phyloP scores from a whole-genome alignment of 1,140 invertebrate species.

The Drosophila persimilis region DNA sequence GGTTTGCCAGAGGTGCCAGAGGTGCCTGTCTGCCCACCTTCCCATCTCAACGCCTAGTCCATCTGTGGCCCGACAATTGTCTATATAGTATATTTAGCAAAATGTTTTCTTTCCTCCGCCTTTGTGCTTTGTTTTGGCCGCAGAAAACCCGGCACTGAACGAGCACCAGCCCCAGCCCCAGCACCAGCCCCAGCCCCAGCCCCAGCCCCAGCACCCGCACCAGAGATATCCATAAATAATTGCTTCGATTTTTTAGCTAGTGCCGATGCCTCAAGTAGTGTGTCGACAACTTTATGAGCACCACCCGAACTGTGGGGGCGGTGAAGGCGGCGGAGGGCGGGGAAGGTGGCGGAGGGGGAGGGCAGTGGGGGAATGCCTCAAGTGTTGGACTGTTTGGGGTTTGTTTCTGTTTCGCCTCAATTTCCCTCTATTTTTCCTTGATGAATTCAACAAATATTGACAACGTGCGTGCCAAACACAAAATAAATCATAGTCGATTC shows the following conservation, averaged over 20 bases:
- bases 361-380: slow-evolving; percentile 1
- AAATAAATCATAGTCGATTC: slow-evolving; percentile 78
- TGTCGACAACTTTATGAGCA: slow-evolving; percentile 71
- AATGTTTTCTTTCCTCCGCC: slow-evolving; percentile 41
- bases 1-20: background rate
- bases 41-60: slow-evolving; percentile 23
- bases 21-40: background rate
- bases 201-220: background rate
- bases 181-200: slow-evolving; percentile 7
- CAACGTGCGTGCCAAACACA: slow-evolving; percentile 76
- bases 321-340: background rate
- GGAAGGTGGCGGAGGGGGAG: background rate
- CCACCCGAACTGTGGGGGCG: slow-evolving; percentile 12
- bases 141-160: too few species aligned
- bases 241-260: slow-evolving; percentile 68
- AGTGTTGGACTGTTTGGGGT: slow-evolving; percentile 32
- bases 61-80: slow-evolving; percentile 51
- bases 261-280: slow-evolving; percentile 50
- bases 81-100: slow-evolving; percentile 68
- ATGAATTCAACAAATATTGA: slow-evolving; percentile 80
- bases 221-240: slow-evolving; percentile 71
- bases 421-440: slow-evolving; percentile 57
- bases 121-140: slow-evolving; percentile 16
- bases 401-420: slow-evolving; percentile 39
- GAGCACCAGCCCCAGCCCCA: background rate